phyloP scores from a whole-genome alignment of 1,140 invertebrate genomes.

The Leucophenga varia region DNA sequence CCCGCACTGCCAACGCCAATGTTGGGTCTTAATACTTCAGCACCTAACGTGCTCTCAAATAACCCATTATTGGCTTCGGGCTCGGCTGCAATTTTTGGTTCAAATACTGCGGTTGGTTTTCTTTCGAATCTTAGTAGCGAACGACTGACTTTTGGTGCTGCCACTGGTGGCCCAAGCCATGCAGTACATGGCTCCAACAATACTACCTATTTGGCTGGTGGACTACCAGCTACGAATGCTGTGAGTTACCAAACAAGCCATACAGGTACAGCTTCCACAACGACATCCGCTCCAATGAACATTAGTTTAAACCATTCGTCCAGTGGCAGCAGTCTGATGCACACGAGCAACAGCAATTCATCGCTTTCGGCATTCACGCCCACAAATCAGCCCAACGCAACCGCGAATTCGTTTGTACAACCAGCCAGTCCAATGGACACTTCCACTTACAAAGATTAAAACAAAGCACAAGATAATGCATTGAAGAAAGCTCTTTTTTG shows the following conservation, averaged over 20 bases:
- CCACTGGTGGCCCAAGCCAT: not conserved
- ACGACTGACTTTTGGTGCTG: slow-evolving; percentile 35
- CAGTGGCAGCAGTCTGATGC: slow-evolving; percentile 34
- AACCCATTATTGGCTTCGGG: slow-evolving; percentile 36
- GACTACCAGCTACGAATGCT: not conserved
- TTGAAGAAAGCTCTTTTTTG: no score
- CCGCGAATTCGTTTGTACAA: slow-evolving; percentile 56
- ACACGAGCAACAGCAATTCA: slow-evolving; percentile 40
- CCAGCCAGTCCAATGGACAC: slow-evolving; percentile 71
- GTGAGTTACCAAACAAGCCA: slow-evolving; percentile 23
- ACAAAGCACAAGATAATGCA: no score
- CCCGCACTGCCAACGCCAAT: slow-evolving; percentile 64
- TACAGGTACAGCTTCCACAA: slow-evolving; percentile 32
- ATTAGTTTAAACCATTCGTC: slow-evolving; percentile 49
- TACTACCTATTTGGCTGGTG: slow-evolving; percentile 38
- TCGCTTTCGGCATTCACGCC: slow-evolving; percentile 50
- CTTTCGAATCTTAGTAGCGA: slow-evolving; percentile 37
- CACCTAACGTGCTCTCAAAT: slow-evolving; percentile 52
- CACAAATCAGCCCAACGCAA: slow-evolving; percentile 40
- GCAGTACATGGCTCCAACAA: slow-evolving; percentile 9
- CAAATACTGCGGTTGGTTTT: slow-evolving; percentile 23
- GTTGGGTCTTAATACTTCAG: slow-evolving; percentile 53
- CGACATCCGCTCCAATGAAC: slow-evolving; percentile 46
- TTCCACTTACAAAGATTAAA: slow-evolving; percentile 56
- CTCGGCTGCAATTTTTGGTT: slow-evolving; percentile 15